phyloP scores from a whole-genome alignment of 2,888 invertebrate species.

The Seladonia tumulorum region DNA sequence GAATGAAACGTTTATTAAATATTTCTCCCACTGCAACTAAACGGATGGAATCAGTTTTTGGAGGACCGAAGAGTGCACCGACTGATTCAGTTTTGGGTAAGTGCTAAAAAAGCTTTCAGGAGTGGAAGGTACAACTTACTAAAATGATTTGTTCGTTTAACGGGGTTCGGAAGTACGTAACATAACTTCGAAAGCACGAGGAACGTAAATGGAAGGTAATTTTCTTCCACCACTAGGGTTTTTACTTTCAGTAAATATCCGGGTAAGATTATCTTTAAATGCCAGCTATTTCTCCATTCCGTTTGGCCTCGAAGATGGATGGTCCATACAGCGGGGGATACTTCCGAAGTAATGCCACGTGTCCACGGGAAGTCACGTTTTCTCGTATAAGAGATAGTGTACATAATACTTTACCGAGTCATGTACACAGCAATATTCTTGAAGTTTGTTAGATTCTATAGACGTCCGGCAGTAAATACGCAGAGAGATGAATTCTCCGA shows the following conservation, averaged over 20 bases:
- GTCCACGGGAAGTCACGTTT: constrained; percentile 66
- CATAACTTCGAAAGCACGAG: neutral
- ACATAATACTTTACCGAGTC: constrained; percentile 53
- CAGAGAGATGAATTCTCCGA: neutral
- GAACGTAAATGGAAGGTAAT: constrained; percentile 10
- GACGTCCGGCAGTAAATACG: neutral
- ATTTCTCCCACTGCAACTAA: neutral
- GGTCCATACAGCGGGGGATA: constrained; percentile 41
- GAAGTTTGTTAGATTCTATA: constrained; percentile 17
- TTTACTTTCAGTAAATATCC: constrained; percentile 24
- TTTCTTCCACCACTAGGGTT: constrained; percentile 19
- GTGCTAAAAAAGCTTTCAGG: neutral
- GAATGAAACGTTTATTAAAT: neutral
- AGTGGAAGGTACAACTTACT: neutral
- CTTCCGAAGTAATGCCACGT: constrained; percentile 62
- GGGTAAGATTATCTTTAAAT: constrained; percentile 50
- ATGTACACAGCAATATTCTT: constrained; percentile 35
- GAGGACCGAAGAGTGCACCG: neutral
- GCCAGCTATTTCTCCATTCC: constrained; percentile 40
- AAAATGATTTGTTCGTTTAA: neutral
- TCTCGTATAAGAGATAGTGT: constrained; percentile 51
- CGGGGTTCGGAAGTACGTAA: neutral
- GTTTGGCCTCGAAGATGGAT: constrained; percentile 47
- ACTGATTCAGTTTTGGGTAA: neutral
- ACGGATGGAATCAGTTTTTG: neutral